These are phyloP conservation scores for Andrena chrysosceles DNA, from an alignment of 2,888 invertebrate genomes.

Conservation along the genomic window DNA sequence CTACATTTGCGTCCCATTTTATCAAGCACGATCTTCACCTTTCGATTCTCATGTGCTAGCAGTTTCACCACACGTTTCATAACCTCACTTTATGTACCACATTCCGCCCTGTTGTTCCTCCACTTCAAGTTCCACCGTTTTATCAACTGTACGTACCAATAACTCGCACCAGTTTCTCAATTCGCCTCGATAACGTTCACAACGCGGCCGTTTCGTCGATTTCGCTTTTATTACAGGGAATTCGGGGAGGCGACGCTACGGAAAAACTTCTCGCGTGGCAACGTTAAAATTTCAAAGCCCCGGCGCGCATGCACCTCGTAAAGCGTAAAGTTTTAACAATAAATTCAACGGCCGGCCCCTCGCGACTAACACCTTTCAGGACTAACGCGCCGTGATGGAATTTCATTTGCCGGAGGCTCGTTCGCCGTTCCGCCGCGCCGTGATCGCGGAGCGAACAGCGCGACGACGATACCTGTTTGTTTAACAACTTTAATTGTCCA, in stretches of 20 bases:
- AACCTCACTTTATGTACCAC: too few relatives aligned
- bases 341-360: slow-evolving; percentile 8
- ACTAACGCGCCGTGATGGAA: slow-evolving; percentile 24
- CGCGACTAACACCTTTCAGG: not conserved
- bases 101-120: too few relatives aligned
- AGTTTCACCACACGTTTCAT: too few relatives aligned
- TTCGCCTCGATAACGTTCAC: too few relatives aligned
- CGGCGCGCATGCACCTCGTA: not conserved
- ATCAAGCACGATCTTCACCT: too few relatives aligned
- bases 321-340: slow-evolving; percentile 23
- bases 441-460: slow-evolving; percentile 3
- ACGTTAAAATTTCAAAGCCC: slow-evolving; percentile 15
- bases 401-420: slow-evolving; percentile 13
- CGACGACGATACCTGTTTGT: slow-evolving; percentile 18
- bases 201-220: not conserved
- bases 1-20: too few relatives aligned
- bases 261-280: not conserved
- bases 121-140: too few relatives aligned
- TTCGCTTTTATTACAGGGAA: slow-evolving; percentile 19
- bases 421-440: not conserved
- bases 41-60: too few relatives aligned
- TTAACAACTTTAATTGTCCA: slow-evolving; percentile 52
- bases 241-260: not conserved
- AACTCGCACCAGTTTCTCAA: too few relatives aligned
- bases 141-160: too few relatives aligned